Conservation (phyloP, 2,797 vertebrate species). For the Cirrhinus mrigala region DNA sequence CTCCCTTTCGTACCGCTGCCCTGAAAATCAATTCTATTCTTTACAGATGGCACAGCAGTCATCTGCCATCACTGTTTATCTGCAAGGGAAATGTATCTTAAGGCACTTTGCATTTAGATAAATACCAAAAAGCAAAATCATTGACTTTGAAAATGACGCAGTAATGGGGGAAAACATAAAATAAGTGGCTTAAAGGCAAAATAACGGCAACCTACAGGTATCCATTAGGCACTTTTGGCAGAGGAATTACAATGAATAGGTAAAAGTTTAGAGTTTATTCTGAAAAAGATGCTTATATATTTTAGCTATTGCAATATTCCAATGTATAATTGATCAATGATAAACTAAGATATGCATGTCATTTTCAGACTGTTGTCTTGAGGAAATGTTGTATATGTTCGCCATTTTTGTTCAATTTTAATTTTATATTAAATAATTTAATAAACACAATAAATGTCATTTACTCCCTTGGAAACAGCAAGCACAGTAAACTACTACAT, state of each 20-base stretch:
- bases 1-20: constrained; percentile 71
- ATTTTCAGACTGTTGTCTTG: not conserved
- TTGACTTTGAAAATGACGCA: constrained; percentile 31
- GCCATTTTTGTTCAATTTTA: not conserved
- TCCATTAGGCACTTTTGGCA: not conserved
- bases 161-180: constrained; percentile 26
- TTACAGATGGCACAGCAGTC: constrained; percentile 72
- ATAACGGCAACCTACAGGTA: not conserved
- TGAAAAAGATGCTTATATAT: not conserved
- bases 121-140: constrained; percentile 55
- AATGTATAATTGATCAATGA: not conserved
- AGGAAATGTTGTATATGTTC: not conserved
- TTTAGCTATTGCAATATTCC: not conserved
- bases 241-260: not conserved
- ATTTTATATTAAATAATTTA: not conserved
- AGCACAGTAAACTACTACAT: not conserved
- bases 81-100: constrained; percentile 58
- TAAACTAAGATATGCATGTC: not conserved
- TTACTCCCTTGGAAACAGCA: not conserved
- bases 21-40: constrained; percentile 79
- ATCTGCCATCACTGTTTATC: constrained; percentile 59
- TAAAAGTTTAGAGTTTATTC: not conserved
- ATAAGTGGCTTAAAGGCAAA: constrained; percentile 15
- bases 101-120: constrained; percentile 49
- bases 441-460: not conserved